Evolutionary conservation across 2,888 invertebrate species (phyloP), one percentile per base, ranked within the genome.

Genomic region (Pecten maximus): DNA sequence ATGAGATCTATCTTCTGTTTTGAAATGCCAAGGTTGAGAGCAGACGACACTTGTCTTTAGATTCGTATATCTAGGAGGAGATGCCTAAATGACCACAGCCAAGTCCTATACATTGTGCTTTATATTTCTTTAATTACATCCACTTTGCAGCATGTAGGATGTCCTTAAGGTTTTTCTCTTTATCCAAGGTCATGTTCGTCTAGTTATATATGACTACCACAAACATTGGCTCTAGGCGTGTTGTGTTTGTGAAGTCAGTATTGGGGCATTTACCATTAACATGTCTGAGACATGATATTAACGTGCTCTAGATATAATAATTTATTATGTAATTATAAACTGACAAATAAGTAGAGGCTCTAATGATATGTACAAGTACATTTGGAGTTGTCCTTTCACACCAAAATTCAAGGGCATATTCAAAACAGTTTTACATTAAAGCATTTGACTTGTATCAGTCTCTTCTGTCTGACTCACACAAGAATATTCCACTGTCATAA

Each of bases 1-100:
- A 74, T 74, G 74, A 74, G 74, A 74, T 74, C 74, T 74, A 74
- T 74, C 74, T 74, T 74, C 35, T 35, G 74, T 74, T 74, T 74
- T 74, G 10, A 74, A 74, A 74, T 74, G 74, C 74, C 74, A 74
- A 74, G 74, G 74, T 74, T 74, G 74, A 28, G 16, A 74, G 35
- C 74, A 74, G 74, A 74, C 74, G 74, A 74, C 74, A 74, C 74
- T 23, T 74, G 54, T 8, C 28, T 35, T 23, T 35, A 28, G 74
- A 10, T 74, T 74, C 35, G 74, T 74, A 74, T 28, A 74, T 8
- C 28, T 44, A 44, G 0, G 35, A 74, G 74, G 23, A 0, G 2
- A 35, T 35, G 74, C 35, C n/a, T 28, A 10, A 6, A 74, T 8
- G n/a, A 23, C 23, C 23, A 23, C 2, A 23, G 23, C 74, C 74